A percentile compares a stretch with the other conserved stretches of the same genome.
Conservation (phyloP, 2,888 invertebrate genomes). For the Ditula angustiorana region DNA sequence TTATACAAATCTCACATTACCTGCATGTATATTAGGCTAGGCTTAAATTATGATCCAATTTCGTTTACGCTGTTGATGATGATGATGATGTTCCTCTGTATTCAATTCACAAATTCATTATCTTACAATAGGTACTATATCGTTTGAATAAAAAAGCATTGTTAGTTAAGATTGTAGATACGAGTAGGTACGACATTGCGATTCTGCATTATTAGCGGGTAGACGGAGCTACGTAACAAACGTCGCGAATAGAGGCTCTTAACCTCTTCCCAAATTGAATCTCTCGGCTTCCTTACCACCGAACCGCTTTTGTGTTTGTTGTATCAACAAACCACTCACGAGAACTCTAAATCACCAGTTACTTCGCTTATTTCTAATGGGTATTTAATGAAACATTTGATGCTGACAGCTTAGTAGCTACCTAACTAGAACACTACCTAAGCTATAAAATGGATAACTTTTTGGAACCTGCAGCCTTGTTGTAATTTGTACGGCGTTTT, state of each 20-base stretch:
- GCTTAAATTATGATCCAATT: neutral
- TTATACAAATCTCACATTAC: no score
- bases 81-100: no score
- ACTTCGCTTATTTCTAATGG: neutral
- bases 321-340: neutral
- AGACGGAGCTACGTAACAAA: neutral
- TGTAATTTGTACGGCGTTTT: no score
- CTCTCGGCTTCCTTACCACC: neutral
- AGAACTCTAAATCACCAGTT: neutral
- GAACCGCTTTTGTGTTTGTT: neutral
- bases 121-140: no score
- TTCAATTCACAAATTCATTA: no score
- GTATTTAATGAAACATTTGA: no score
- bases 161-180: neutral
- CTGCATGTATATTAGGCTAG: no score
- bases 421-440: no score
- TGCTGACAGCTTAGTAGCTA: no score
- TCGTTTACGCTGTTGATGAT: no score
- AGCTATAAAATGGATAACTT: no score
- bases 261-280: neutral
- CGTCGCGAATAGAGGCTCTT: constrained; percentile 4
- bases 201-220: neutral
- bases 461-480: no score
- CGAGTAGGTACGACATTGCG: neutral
- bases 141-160: constrained; percentile 9